Conservation (phyloP, 2,888 invertebrate genomes). For the Sphaerophoria rueppellii region DNA sequence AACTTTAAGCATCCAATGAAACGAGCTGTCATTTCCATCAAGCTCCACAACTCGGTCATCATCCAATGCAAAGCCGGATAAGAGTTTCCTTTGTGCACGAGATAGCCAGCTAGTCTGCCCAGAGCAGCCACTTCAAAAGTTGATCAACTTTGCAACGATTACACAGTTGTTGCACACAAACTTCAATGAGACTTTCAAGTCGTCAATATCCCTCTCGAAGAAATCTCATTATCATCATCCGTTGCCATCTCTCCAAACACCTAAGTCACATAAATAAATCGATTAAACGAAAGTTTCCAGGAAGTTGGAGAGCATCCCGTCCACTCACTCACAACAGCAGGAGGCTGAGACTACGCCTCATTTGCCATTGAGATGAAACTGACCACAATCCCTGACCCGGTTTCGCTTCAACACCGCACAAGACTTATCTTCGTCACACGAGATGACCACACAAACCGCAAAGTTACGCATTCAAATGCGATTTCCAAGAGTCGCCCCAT, state of each 20-base stretch:
- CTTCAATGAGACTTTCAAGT: conserved; percentile 27
- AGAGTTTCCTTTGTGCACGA: conserved; percentile 18
- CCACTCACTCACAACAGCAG: conserved; percentile 8
- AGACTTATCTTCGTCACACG: conserved; percentile 68
- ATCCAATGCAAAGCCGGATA: conserved; percentile 9
- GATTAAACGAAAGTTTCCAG: conserved; percentile 36
- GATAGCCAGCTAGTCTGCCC: background rate
- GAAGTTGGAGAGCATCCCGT: conserved; percentile 13
- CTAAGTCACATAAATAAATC: conserved; percentile 47
- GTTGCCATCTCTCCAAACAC: conserved; percentile 5
- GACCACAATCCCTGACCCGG: conserved; percentile 70
- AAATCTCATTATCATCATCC: conserved; percentile 46
- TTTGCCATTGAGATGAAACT: conserved; percentile 60
- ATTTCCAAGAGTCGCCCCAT: conserved; percentile 32
- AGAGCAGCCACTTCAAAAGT: conserved; percentile 69
- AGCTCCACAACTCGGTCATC: conserved; percentile 53
- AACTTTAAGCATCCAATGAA: conserved; percentile 65
- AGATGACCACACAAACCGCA: conserved; percentile 69
- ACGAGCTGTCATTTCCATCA: conserved; percentile 49
- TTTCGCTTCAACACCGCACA: conserved; percentile 63
- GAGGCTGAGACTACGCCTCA: conserved; percentile 49
- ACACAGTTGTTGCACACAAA: conserved; percentile 69
- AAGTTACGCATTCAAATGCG: conserved; percentile 71
- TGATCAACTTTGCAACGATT: conserved; percentile 69
- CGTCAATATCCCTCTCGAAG: conserved; percentile 45